phyloP scores from a whole-genome alignment of 2,888 invertebrate genomes.

The Dasysyrphus albostriatus region DNA sequence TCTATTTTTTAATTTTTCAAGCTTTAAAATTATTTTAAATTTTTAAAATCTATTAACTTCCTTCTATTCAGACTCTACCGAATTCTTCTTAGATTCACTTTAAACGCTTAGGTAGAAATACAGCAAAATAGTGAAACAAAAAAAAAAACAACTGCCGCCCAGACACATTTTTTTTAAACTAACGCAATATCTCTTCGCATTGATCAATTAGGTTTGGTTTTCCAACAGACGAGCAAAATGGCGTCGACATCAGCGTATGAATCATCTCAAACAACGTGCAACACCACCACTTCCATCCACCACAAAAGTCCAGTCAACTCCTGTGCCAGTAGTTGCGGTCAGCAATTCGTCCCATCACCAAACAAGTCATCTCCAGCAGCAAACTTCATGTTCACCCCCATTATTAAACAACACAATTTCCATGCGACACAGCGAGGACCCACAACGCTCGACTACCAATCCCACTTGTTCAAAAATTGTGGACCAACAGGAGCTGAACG shows the following conservation, averaged over 20 bases:
- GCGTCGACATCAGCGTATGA: slow-evolving; percentile 98
- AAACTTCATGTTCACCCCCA: slow-evolving; percentile 36
- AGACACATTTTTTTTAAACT: slow-evolving; percentile 81
- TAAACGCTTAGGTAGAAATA: not conserved
- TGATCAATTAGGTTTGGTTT: slow-evolving; percentile 99
- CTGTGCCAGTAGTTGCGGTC: slow-evolving; percentile 45
- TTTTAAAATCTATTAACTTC: not conserved
- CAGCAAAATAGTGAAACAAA: slow-evolving; percentile 12
- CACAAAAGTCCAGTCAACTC: slow-evolving; percentile 82
- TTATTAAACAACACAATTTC: slow-evolving; percentile 78
- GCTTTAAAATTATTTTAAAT: not conserved
- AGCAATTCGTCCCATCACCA: slow-evolving; percentile 39
- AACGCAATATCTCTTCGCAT: slow-evolving; percentile 85
- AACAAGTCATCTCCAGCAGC: slow-evolving; percentile 18
- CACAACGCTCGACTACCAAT: slow-evolving; percentile 70
- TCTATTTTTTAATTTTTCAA: not conserved
- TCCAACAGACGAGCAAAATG: slow-evolving; percentile 99
- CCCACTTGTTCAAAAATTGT: not conserved
- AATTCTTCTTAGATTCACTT: slow-evolving; percentile 11
- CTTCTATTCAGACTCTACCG: not conserved
- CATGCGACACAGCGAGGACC: slow-evolving; percentile 83
- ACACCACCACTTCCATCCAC: slow-evolving; percentile 85
- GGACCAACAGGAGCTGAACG: slow-evolving; percentile 37
- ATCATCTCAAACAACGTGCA: slow-evolving; percentile 93
- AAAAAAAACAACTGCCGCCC: slow-evolving; percentile 34